Conservation (phyloP, 2,888 invertebrate species). For the Digitonthophagus gazella region DNA sequence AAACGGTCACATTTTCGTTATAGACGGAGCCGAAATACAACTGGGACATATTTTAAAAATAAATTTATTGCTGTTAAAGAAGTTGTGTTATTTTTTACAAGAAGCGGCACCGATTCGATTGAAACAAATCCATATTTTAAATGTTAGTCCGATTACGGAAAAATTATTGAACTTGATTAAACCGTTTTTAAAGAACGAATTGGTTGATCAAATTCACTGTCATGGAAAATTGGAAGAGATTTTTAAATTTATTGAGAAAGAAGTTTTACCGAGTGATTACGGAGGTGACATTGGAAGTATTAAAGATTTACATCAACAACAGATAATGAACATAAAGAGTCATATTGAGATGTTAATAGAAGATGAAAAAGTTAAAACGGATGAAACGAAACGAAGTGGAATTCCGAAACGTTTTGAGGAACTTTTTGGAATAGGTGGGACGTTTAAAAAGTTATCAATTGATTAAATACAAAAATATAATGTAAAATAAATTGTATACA, state of each 20-base stretch:
- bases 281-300: slow-evolving; percentile 19
- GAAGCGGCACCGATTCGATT: slow-evolving; percentile 21
- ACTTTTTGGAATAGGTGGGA: slow-evolving; percentile 29
- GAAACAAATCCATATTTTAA: slow-evolving; percentile 22
- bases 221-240: slow-evolving; percentile 19
- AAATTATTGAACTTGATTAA: slow-evolving; percentile 17
- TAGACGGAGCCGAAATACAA: too few relatives aligned
- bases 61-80: too few relatives aligned
- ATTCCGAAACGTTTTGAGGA: slow-evolving; percentile 25
- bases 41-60: too few relatives aligned
- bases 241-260: slow-evolving; percentile 21
- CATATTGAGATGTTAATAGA: slow-evolving; percentile 48
- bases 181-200: slow-evolving; percentile 21
- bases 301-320: too few relatives aligned
- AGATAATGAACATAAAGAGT: slow-evolving; percentile 44
- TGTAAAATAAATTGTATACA: too few relatives aligned
- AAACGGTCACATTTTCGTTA: too few relatives aligned
- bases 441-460: slow-evolving; percentile 32
- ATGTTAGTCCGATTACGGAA: slow-evolving; percentile 18
- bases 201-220: slow-evolving; percentile 46
- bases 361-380: slow-evolving; percentile 56
- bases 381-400: slow-evolving; percentile 29
- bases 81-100: too few relatives aligned
- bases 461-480: too few relatives aligned
- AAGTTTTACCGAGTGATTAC: slow-evolving; percentile 22